Evolutionary conservation across 2,888 invertebrate genomes (phyloP).

Genomic region (Melangyna quadrimaculata): DNA sequence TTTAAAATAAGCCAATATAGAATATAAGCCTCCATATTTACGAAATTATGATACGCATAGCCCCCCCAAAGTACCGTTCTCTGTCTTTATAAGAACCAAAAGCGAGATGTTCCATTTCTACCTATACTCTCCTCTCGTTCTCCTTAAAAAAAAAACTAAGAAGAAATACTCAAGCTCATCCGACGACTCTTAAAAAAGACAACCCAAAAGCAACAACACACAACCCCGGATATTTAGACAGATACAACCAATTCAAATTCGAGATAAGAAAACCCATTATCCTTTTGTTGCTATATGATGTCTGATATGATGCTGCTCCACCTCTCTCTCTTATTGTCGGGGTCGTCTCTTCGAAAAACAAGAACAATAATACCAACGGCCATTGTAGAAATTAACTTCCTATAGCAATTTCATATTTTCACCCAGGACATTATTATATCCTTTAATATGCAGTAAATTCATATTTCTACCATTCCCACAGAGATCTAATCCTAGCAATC

Average conservation of each 20-base stretch:
- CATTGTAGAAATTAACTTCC: slow-evolving; percentile 71
- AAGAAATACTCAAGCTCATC: slow-evolving; percentile 44
- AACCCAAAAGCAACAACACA: slow-evolving; percentile 7
- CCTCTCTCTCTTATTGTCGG: neutral
- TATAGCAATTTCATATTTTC: slow-evolving; percentile 72
- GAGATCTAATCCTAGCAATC: slow-evolving; percentile 71
- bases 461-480: slow-evolving; percentile 70
- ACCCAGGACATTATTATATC: slow-evolving; percentile 72
- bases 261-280: slow-evolving; percentile 71
- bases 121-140: neutral
- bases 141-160: slow-evolving; percentile 8
- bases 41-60: no score
- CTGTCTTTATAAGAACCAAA: neutral
- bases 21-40: no score
- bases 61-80: neutral
- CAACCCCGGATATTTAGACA: slow-evolving; percentile 60
- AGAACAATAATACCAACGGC: slow-evolving; percentile 72
- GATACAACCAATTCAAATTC: slow-evolving; percentile 70
- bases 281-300: slow-evolving; percentile 60
- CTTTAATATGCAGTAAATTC: slow-evolving; percentile 72
- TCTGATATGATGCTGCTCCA: slow-evolving; percentile 2
- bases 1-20: no score
- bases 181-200: slow-evolving; percentile 46
- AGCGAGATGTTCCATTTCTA: neutral
- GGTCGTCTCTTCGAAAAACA: slow-evolving; percentile 22